phyloP scores from a whole-genome alignment of 2,113 vertebrate species.

The Burhinus oedicnemus region DNA sequence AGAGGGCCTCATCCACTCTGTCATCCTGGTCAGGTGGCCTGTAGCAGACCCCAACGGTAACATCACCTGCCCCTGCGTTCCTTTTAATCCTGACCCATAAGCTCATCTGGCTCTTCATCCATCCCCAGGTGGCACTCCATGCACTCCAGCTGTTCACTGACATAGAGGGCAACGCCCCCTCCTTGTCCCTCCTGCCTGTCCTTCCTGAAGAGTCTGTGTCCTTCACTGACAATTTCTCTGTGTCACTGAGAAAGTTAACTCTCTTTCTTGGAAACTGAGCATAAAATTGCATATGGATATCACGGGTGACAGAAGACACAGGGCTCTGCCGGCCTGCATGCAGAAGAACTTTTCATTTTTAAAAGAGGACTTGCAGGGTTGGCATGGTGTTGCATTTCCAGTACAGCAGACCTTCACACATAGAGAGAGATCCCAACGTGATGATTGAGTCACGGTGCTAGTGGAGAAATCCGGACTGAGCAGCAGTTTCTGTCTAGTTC shows the following conservation, averaged over 20 bases:
- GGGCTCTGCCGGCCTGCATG: not conserved
- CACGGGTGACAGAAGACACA: not conserved
- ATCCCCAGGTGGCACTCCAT: too few species aligned
- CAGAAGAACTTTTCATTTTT: not conserved
- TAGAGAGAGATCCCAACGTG: not conserved
- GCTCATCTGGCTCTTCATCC: too few species aligned
- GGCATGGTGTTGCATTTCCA: not conserved
- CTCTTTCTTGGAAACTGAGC: not conserved
- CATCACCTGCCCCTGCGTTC: too few species aligned
- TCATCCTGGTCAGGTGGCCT: too few species aligned
- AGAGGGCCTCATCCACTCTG: too few species aligned
- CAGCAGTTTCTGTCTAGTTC: not conserved
- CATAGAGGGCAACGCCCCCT: too few species aligned
- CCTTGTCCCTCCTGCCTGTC: too few species aligned
- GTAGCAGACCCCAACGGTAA: too few species aligned
- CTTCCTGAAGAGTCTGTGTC: too few species aligned
- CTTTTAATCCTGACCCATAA: too few species aligned
- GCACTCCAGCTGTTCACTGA: too few species aligned
- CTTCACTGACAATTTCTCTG: too few species aligned
- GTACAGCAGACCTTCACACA: not conserved
- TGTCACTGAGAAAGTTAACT: not conserved
- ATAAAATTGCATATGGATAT: not conserved
- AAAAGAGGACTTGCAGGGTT: not conserved
- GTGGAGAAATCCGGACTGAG: not conserved
- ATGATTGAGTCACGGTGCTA: not conserved